Evolutionary conservation across 1,140 invertebrate species (phyloP), one percentile per base, ranked within the genome.

Genomic region (Pseudachorutes palmiensis): DNA sequence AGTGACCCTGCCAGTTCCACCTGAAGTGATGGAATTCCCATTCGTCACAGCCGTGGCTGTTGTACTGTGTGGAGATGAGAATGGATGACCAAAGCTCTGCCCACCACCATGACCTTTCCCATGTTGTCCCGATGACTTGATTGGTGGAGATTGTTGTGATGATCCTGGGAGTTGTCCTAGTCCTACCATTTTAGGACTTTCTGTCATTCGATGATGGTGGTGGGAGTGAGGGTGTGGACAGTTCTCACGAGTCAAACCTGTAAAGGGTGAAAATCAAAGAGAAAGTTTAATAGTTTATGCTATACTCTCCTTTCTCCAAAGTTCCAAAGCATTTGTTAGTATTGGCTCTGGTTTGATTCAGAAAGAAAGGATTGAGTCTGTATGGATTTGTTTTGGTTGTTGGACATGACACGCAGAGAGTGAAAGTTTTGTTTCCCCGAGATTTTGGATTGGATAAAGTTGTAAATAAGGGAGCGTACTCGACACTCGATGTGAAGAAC

Each of bases 121-220:
- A 41, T 55, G 19, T 26, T 66, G 31, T 32, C 24, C 32, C 48
- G 2, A 60, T n/a, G 64, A 30, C 32, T 30, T 45, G 48, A 36
- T 22, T 64, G 64, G 57, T 22, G 68, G 57, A 22, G 61, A 32
- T 30, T 57, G 67, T 31, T 31, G 28, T 59, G 48, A 31, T 63
- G n/a, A 55, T 36, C 55, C 29, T 57, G 28, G 16, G 41, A 12
- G n/a, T 61, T 22, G 30, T 14, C 31, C 66, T 29, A 26, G 9
- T 49, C 49, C 61, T 24, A 31, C 9, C 5, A 29, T 63, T 49
- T 72, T 72, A 19, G 70, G 67, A 68, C 70, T 69, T 65, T 72
- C 70, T 67, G 67, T 72, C 70, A 72, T 69, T 51, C 66, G 65
- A 60, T 70, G 70, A 48, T 66, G 57, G 29, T 69, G 70, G 19